Conservation (phyloP, 2,113 vertebrate genomes). For the Pleuronectes platessa region DNA sequence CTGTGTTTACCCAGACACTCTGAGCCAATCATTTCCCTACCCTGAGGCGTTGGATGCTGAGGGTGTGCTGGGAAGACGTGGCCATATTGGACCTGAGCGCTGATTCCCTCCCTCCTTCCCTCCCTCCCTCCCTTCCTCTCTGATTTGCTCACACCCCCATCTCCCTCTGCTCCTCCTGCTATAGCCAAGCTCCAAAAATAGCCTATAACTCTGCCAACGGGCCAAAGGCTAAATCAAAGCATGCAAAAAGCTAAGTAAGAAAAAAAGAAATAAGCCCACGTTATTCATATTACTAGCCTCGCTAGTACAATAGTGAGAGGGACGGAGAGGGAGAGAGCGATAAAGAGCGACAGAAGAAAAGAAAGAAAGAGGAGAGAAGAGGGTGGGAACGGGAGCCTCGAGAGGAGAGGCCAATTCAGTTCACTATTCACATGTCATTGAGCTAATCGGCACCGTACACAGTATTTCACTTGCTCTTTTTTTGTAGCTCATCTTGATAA, state of each 20-base stretch:
- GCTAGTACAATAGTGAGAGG: constrained; percentile 33
- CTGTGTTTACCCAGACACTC: constrained; percentile 58
- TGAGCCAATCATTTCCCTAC: constrained; percentile 56
- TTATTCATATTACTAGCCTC: constrained; percentile 68
- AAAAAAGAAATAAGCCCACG: constrained; percentile 42
- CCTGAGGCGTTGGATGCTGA: constrained; percentile 53
- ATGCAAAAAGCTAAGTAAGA: constrained; percentile 53
- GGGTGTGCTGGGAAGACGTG: constrained; percentile 59
- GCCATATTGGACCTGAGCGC: constrained; percentile 56
- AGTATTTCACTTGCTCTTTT: constrained; percentile 48
- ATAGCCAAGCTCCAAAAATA: constrained; percentile 71
- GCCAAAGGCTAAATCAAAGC: constrained; percentile 72
- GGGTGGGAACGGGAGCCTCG: constrained; percentile 12
- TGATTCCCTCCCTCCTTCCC: constrained; percentile 19
- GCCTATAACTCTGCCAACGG: constrained; percentile 56
- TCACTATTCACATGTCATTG: constrained; percentile 63
- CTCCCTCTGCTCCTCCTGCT: constrained; percentile 42
- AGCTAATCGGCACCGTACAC: constrained; percentile 51
- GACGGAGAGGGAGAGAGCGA: constrained; percentile 6
- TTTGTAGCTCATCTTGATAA: constrained; percentile 44
- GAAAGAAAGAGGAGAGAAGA: constrained; percentile 5
- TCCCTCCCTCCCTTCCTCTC: constrained; percentile 15
- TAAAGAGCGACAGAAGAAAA: constrained; percentile 19
- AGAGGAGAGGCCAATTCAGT: constrained; percentile 44
- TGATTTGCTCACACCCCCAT: constrained; percentile 26